These are phyloP conservation scores for Patella depressa DNA, from an alignment of 2,888 invertebrate species.

Conservation along the genomic window DNA sequence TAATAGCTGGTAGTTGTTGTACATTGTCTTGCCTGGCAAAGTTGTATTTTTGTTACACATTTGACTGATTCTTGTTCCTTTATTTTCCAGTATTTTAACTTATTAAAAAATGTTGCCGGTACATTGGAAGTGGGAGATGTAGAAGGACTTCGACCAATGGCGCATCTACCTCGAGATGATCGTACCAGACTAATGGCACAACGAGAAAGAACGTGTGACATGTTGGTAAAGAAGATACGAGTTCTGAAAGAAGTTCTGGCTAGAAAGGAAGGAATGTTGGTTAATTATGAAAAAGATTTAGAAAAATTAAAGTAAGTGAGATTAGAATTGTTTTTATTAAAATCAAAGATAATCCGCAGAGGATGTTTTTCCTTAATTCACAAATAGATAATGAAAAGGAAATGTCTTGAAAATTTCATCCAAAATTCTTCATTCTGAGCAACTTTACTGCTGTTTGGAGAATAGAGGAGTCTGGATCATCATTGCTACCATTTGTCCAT, in stretches of 20 bases:
- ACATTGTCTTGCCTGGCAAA: no score
- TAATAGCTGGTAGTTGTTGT: no score
- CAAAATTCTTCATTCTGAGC: no score
- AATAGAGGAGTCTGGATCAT: no score
- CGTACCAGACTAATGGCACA: conserved; percentile 57
- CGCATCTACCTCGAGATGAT: conserved; percentile 68
- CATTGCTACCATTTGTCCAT: no score
- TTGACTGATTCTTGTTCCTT: not conserved
- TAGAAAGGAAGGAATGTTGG: conserved; percentile 69
- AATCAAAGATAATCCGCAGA: not conserved
- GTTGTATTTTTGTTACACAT: no score
- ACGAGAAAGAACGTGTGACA: conserved; percentile 59
- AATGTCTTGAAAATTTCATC: no score
- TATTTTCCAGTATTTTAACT: conserved; percentile 59
- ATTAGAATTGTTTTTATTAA: not conserved
- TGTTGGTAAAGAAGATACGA: conserved; percentile 59
- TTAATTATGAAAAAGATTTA: conserved; percentile 70
- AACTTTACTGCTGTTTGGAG: no score
- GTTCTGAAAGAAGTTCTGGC: conserved; percentile 61
- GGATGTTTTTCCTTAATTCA: not conserved
- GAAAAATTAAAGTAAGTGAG: conserved; percentile 65
- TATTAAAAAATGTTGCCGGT: conserved; percentile 61
- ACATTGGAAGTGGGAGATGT: conserved; percentile 64
- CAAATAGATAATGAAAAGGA: no score
- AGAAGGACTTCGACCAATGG: conserved; percentile 65